Percentiles rank a stretch among this genome's conserved stretches.
Evolutionary conservation across 2,113 vertebrate species (phyloP).

Genomic region (Corythoichthys haematopterus): DNA sequence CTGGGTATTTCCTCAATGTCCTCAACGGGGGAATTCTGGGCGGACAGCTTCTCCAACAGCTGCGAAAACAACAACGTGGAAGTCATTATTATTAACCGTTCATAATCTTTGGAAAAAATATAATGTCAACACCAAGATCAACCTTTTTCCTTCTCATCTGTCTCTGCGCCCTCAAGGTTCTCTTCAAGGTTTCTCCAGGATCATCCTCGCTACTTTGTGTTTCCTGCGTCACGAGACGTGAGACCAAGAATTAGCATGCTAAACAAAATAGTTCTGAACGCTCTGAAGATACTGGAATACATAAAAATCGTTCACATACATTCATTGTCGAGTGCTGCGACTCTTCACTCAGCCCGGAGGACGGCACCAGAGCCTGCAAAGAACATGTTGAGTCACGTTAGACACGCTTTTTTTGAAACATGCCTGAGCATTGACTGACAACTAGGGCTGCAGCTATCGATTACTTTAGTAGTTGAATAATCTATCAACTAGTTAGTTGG

Average conservation of each 20-base stretch:
- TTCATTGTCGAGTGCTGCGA: slow-evolving; percentile 44
- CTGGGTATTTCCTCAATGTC: slow-evolving; percentile 32
- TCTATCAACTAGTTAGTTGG: too few relatives aligned
- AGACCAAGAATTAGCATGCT: neutral
- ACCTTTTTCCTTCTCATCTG: slow-evolving; percentile 70
- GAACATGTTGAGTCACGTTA: slow-evolving; percentile 28
- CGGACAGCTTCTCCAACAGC: slow-evolving; percentile 52
- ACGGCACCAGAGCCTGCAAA: slow-evolving; percentile 69
- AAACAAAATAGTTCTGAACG: neutral
- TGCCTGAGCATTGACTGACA: neutral
- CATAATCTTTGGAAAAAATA: neutral
- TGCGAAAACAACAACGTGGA: slow-evolving; percentile 13
- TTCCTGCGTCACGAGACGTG: slow-evolving; percentile 55
- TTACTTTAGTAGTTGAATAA: too few relatives aligned
- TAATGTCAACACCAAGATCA: neutral
- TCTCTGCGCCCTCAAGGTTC: slow-evolving; percentile 51
- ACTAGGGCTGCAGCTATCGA: too few relatives aligned
- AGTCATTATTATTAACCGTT: neutral
- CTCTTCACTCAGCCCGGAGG: slow-evolving; percentile 45
- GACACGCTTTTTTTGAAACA: too few relatives aligned
- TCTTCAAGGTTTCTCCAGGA: slow-evolving; percentile 60
- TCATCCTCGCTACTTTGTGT: slow-evolving; percentile 52
- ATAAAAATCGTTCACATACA: slow-evolving; percentile 57
- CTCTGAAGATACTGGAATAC: too few relatives aligned
- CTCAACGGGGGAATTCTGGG: slow-evolving; percentile 35